phyloP scores from a whole-genome alignment of 2,797 vertebrate species.

The Tarsius wallacei region DNA sequence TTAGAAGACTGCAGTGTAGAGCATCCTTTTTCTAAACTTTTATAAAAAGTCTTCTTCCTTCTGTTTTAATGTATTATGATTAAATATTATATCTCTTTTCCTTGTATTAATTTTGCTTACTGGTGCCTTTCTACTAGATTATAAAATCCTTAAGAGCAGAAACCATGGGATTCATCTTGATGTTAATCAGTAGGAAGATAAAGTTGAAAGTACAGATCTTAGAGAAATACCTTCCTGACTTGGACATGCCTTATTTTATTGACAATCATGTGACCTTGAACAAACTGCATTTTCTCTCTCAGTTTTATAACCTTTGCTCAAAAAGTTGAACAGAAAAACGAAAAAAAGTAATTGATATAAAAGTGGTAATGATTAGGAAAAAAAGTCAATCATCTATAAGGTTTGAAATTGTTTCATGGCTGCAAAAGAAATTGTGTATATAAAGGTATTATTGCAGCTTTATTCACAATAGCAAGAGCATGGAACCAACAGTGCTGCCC shows the following conservation, averaged over 20 bases:
- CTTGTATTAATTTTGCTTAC: constrained; percentile 3
- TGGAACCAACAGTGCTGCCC: too few species aligned
- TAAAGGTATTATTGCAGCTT: too few species aligned
- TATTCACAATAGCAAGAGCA: too few species aligned
- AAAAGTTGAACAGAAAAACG: constrained; percentile 22
- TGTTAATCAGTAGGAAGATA: background rate
- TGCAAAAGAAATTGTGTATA: background rate
- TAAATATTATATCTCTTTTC: background rate
- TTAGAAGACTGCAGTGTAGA: too few species aligned
- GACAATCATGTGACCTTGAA: background rate
- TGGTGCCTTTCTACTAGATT: background rate
- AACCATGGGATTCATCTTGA: background rate
- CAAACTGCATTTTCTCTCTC: background rate
- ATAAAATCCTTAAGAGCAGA: background rate
- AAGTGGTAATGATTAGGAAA: background rate
- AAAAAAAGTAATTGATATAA: background rate
- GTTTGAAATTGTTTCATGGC: background rate
- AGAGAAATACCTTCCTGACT: background rate
- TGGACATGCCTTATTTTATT: background rate
- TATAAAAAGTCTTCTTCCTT: background rate
- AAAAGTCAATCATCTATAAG: background rate
- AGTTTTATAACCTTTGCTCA: background rate
- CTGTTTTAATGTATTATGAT: background rate
- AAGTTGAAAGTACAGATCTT: background rate
- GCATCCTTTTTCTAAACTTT: background rate